These are phyloP conservation scores for Oreotrochilus melanogaster DNA, from an alignment of 2,113 vertebrate genomes.

Conservation along the genomic window DNA sequence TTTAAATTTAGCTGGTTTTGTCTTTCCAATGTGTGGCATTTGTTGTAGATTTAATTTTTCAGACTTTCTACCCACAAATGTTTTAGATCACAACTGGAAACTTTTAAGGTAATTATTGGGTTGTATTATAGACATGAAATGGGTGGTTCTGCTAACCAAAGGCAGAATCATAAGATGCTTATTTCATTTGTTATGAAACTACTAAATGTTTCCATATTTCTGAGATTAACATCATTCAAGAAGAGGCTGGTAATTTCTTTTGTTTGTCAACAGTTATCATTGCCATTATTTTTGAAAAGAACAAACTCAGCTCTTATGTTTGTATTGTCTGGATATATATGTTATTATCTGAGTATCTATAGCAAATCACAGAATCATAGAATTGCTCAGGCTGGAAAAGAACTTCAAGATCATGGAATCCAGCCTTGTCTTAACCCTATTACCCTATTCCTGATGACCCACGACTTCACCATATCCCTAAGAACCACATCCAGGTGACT, in stretches of 20 bases:
- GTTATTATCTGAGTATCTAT: background rate
- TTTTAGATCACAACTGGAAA: constrained; percentile 33
- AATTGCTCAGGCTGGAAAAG: too few species aligned
- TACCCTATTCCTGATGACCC: too few species aligned
- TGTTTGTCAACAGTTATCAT: background rate
- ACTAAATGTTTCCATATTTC: constrained; percentile 35
- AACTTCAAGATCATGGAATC: too few species aligned
- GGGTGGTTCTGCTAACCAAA: constrained; percentile 16
- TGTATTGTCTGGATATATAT: background rate
- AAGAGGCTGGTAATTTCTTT: background rate
- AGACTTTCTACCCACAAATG: constrained; percentile 5
- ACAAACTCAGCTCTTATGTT: background rate
- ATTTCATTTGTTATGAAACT: constrained; percentile 35
- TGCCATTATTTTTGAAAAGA: background rate
- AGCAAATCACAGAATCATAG: background rate
- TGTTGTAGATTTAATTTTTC: constrained; percentile 4
- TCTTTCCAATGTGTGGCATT: background rate
- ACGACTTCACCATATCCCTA: too few species aligned
- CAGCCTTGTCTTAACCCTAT: too few species aligned
- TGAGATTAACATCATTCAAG: background rate
- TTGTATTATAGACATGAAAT: constrained; percentile 26
- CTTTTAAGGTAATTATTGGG: constrained; percentile 19
- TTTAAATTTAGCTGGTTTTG: background rate
- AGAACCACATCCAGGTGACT: too few species aligned
- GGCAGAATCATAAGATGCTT: background rate